phyloP scores from a whole-genome alignment of 2,888 invertebrate genomes.

The Andrena fulva region DNA sequence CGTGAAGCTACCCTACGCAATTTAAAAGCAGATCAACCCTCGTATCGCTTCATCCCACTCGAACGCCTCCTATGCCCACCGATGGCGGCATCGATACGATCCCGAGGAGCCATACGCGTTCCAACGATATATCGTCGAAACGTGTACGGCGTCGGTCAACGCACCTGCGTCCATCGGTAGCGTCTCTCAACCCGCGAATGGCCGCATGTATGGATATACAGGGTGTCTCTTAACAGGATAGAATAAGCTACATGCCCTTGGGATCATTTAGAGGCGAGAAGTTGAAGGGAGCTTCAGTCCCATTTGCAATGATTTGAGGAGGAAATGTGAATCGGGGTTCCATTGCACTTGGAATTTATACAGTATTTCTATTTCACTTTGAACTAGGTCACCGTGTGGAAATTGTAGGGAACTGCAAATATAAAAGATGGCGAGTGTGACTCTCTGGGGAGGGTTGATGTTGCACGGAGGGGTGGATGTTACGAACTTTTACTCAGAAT shows the following conservation, averaged over 20 bases:
- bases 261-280: background rate
- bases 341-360: no score
- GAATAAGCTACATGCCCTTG: no score
- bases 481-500: no score
- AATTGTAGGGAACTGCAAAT: no score
- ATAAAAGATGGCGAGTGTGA: no score
- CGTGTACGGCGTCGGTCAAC: constrained; percentile 14
- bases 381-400: no score
- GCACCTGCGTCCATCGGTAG: constrained; percentile 29
- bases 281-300: no score
- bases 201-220: constrained; percentile 8
- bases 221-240: background rate
- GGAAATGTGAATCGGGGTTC: no score
- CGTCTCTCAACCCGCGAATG: constrained; percentile 20
- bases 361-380: no score
- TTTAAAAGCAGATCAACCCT: background rate
- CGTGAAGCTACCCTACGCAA: background rate
- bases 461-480: no score
- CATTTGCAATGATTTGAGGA: no score
- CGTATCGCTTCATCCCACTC: background rate
- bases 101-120: background rate
- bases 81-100: constrained; percentile 19
- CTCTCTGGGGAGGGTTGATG: no score
- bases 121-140: background rate
- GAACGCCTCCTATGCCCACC: background rate